These are phyloP conservation scores for Anas platyrhynchos DNA, from an alignment of 2,113 vertebrate species.

Conservation along the genomic window DNA sequence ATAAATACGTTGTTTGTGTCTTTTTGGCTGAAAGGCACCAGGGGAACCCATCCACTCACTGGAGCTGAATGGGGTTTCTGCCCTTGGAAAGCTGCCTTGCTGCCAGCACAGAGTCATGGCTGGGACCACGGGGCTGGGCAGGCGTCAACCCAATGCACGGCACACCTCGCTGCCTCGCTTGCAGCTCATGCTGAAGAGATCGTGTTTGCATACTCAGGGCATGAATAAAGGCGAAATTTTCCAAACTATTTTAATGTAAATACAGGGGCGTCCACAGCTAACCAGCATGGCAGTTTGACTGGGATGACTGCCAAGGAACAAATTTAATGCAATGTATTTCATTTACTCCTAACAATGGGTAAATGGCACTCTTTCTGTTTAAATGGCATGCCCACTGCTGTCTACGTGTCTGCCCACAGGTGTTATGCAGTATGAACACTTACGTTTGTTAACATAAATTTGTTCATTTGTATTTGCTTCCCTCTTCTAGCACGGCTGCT, in stretches of 20 bases:
- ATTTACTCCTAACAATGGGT: conserved; percentile 8
- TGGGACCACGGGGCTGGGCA: rapidly evolving
- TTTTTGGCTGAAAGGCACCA: neutral
- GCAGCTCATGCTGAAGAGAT: neutral
- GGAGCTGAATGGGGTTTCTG: neutral
- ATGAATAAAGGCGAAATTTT: neutral
- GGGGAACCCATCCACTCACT: neutral
- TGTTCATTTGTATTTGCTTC: neutral
- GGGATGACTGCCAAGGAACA: conserved; percentile 40
- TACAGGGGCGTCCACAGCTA: neutral
- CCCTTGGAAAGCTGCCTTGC: neutral
- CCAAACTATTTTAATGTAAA: conserved; percentile 33
- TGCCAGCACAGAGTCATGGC: rapidly evolving
- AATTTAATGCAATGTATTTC: neutral
- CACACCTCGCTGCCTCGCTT: neutral
- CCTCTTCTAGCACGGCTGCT: conserved; percentile 9
- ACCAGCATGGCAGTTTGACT: neutral
- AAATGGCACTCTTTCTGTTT: neutral
- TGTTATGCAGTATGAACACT: neutral
- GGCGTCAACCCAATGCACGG: neutral
- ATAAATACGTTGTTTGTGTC: neutral
- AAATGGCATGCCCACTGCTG: neutral
- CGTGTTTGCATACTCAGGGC: neutral
- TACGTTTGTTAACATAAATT: neutral
- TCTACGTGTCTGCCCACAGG: conserved; percentile 64